Conservation (phyloP, 2,113 vertebrate species). For the Electrona antarctica region DNA sequence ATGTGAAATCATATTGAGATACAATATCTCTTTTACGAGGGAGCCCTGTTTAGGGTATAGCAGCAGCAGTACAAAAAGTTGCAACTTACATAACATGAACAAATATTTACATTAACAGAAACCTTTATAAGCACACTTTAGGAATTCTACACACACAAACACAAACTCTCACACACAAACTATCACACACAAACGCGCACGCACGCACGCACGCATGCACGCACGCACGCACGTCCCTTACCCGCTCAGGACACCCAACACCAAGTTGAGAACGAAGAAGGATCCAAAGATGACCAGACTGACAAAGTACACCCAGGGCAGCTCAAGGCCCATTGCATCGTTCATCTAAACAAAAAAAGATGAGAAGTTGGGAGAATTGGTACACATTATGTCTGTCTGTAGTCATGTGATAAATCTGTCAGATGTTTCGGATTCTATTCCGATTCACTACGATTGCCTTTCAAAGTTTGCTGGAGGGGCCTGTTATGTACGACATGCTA, state of each 20-base stretch:
- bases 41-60: too few species aligned
- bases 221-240: slow-evolving; percentile 72
- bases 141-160: too few species aligned
- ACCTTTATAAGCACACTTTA: background rate
- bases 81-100: background rate
- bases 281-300: slow-evolving; percentile 99
- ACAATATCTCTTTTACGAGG: too few species aligned
- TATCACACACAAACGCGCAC: background rate
- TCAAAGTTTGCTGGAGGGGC: too few species aligned
- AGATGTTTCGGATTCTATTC: too few species aligned
- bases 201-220: background rate
- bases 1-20: too few species aligned
- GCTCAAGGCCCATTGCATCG: slow-evolving; percentile 99
- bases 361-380: background rate
- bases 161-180: background rate
- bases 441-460: too few species aligned
- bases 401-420: too few species aligned
- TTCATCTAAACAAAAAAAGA: slow-evolving; percentile 89
- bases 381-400: too few species aligned
- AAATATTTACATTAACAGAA: background rate
- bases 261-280: slow-evolving; percentile 99
- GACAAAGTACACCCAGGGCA: slow-evolving; percentile 99
- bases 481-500: too few species aligned
- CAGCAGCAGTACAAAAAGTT: too few species aligned
- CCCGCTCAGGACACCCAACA: slow-evolving; percentile 99